phyloP scores from a whole-genome alignment of 2,888 invertebrate genomes.

The Calameuta idolon region DNA sequence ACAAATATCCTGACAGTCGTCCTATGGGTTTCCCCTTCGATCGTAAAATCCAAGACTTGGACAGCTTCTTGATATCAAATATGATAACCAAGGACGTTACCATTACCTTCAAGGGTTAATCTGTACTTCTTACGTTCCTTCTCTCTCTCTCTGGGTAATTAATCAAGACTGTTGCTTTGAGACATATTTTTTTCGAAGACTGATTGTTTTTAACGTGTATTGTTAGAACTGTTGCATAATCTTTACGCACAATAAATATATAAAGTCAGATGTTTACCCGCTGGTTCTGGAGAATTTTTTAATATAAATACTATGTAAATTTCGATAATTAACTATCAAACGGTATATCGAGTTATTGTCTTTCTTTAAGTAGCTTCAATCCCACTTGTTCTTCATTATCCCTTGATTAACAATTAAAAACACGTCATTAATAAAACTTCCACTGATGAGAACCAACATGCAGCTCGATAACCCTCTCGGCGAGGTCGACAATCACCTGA shows the following conservation, averaged over 20 bases:
- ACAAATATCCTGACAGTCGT: conserved; percentile 71
- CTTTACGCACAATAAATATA: background rate
- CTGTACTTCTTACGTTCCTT: background rate
- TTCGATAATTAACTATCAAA: background rate
- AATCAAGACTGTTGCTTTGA: background rate
- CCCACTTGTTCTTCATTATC: background rate
- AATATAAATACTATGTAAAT: background rate
- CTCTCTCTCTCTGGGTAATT: background rate
- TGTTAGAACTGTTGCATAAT: background rate
- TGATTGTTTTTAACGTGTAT: background rate
- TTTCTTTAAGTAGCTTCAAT: background rate
- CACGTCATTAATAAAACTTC: background rate
- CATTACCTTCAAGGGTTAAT: conserved; percentile 72
- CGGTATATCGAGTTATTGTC: background rate
- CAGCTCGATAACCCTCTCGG: background rate
- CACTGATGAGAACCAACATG: background rate
- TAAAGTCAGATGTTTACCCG: background rate
- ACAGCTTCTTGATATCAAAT: conserved; percentile 75
- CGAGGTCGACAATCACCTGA: background rate
- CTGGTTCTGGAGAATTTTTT: background rate
- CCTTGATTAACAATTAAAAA: background rate
- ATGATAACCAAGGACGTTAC: conserved; percentile 73
- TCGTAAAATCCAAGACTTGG: conserved; percentile 71
- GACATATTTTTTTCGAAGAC: background rate
- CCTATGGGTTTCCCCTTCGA: conserved; percentile 81